phyloP scores from a whole-genome alignment of 2,113 vertebrate genomes.

The Arvicanthis niloticus region DNA sequence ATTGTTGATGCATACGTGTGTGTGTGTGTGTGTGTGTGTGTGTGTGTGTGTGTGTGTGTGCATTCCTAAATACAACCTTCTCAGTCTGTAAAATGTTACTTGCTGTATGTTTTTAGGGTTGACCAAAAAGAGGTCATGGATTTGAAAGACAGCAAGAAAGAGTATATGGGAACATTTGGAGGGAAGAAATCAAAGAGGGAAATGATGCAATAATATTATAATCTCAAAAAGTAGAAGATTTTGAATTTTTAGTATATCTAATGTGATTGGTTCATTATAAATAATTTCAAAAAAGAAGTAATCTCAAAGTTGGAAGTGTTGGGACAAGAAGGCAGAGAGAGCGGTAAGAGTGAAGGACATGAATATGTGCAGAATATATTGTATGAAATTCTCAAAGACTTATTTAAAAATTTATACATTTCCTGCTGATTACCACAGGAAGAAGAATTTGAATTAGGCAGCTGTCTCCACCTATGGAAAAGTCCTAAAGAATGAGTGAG shows the following conservation, averaged over 20 bases:
- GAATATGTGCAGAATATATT: not conserved
- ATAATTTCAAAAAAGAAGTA: not conserved
- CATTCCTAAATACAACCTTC: not conserved
- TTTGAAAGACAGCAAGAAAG: not conserved
- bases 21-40: not conserved
- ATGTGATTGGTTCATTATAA: not conserved
- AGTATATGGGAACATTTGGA: not conserved
- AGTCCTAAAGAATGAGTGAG: not conserved
- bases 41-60: too few species aligned
- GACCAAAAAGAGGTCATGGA: not conserved
- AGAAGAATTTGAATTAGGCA: not conserved
- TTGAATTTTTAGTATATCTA: not conserved
- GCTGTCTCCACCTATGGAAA: not conserved
- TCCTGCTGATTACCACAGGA: not conserved
- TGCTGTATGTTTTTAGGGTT: not conserved
- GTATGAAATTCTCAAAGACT: not conserved
- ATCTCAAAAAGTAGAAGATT: not conserved
- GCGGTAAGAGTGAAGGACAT: not conserved
- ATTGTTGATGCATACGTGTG: too few species aligned
- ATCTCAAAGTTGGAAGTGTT: not conserved
- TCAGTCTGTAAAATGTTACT: not conserved
- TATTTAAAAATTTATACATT: not conserved
- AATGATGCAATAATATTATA: not conserved
- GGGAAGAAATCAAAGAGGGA: not conserved
- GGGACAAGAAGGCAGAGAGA: not conserved